Conservation (phyloP, 2,888 invertebrate genomes). For the Pristionchus entomophagus region DNA sequence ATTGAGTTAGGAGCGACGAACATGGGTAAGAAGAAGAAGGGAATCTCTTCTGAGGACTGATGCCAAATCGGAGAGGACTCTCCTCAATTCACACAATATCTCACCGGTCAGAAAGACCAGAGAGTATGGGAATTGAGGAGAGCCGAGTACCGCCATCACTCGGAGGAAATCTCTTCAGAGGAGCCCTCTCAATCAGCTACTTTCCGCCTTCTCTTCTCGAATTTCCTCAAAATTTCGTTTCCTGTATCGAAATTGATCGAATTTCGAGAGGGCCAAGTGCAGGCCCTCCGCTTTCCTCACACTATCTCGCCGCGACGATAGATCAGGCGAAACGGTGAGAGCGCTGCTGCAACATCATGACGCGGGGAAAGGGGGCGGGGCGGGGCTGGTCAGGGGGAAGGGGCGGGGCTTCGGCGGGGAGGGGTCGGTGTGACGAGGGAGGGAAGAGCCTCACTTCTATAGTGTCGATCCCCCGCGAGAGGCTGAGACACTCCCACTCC, state of each 20-base stretch:
- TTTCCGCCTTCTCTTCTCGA: not conserved
- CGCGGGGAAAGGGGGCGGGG: not conserved
- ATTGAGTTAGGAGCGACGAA: not conserved
- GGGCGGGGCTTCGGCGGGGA: not conserved
- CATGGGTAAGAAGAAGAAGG: not conserved
- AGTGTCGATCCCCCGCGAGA: not conserved
- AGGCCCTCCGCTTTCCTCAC: not conserved
- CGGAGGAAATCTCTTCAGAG: too few relatives aligned
- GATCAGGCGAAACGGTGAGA: not conserved
- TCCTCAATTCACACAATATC: too few relatives aligned
- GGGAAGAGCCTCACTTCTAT: conserved; percentile 41
- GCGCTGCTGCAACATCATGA: not conserved
- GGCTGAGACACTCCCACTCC: conserved; percentile 7
- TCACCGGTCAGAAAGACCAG: too few relatives aligned
- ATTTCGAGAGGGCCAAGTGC: not conserved
- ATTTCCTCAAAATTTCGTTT: not conserved
- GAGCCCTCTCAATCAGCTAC: conserved; percentile 5
- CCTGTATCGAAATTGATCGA: conserved; percentile 22
- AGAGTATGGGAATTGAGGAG: too few relatives aligned
- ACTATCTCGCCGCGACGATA: not conserved
- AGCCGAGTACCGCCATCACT: too few relatives aligned
- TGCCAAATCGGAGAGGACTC: too few relatives aligned
- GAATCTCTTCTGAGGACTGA: not conserved
- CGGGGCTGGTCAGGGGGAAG: not conserved
- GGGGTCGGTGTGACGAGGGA: not conserved